Evolutionary conservation across 2,888 invertebrate genomes (phyloP).

Genomic region (Siphonodentalium dalli): DNA sequence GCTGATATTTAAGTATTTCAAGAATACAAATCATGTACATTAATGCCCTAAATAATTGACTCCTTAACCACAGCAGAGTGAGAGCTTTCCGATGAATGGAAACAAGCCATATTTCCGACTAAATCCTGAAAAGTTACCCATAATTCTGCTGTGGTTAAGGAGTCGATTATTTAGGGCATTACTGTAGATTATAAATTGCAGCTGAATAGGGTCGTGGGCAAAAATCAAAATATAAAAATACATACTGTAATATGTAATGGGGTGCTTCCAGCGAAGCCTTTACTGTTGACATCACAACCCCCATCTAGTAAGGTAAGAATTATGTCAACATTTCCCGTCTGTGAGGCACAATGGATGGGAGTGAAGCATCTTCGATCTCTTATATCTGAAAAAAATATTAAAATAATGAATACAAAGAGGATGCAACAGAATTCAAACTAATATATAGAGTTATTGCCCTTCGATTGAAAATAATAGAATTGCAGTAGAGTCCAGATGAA

Average conservation of each 20-base stretch:
- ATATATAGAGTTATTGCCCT: neutral
- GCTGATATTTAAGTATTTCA: too few species aligned
- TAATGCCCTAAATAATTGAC: too few species aligned
- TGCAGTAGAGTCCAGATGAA: neutral
- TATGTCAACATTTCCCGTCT: slow-evolving; percentile 55
- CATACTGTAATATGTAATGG: slow-evolving; percentile 61
- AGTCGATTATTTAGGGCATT: too few species aligned
- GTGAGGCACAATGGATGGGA: slow-evolving; percentile 62
- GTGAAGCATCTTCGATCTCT: slow-evolving; percentile 58
- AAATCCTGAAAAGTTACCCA: too few species aligned
- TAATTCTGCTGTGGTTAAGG: too few species aligned
- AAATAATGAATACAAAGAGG: neutral
- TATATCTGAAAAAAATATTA: slow-evolving; percentile 40
- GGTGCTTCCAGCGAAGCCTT: slow-evolving; percentile 59
- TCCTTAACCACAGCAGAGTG: too few species aligned
- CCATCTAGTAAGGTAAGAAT: slow-evolving; percentile 51
- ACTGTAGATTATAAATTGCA: too few species aligned
- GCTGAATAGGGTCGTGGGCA: too few species aligned
- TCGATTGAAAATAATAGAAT: neutral
- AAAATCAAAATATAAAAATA: neutral
- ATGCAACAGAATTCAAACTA: neutral
- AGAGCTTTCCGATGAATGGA: too few species aligned
- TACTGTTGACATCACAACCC: slow-evolving; percentile 57
- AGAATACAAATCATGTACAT: too few species aligned
- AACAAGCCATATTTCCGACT: too few species aligned